A percentile compares a stretch with the other conserved stretches of the same genome.
Conservation (phyloP, 2,113 vertebrate genomes). For the Halichoerus grypus region DNA sequence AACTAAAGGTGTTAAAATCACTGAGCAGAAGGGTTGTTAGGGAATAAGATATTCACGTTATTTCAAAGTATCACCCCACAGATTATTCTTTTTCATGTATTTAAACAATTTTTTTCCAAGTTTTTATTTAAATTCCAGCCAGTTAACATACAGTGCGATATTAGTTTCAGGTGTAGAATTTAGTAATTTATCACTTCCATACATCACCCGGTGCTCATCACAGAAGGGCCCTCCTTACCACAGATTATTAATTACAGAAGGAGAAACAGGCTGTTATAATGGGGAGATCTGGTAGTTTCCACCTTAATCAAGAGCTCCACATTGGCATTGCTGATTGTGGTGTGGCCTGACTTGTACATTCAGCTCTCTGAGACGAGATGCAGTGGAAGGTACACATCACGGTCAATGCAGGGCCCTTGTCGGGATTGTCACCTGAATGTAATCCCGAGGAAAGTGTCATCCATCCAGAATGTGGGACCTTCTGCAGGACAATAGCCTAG, state of each 20-base stretch:
- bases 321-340: not conserved
- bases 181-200: not conserved
- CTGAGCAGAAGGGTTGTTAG: not conserved
- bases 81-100: not conserved
- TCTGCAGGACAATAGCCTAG: not conserved
- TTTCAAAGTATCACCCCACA: not conserved
- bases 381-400: too few relatives aligned
- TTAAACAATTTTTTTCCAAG: not conserved
- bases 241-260: not conserved
- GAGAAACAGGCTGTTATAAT: not conserved
- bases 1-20: not conserved
- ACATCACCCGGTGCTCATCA: not conserved
- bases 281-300: not conserved
- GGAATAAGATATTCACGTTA: not conserved
- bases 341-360: not conserved
- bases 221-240: not conserved
- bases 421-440: not conserved
- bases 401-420: not conserved
- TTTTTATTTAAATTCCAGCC: not conserved
- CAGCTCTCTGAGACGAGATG: not conserved
- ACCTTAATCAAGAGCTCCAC: not conserved
- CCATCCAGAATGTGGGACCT: not conserved
- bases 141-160: not conserved
- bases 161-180: not conserved
- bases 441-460: not conserved